Conservation (phyloP, 1,140 invertebrate genomes). For the Popillia japonica region DNA sequence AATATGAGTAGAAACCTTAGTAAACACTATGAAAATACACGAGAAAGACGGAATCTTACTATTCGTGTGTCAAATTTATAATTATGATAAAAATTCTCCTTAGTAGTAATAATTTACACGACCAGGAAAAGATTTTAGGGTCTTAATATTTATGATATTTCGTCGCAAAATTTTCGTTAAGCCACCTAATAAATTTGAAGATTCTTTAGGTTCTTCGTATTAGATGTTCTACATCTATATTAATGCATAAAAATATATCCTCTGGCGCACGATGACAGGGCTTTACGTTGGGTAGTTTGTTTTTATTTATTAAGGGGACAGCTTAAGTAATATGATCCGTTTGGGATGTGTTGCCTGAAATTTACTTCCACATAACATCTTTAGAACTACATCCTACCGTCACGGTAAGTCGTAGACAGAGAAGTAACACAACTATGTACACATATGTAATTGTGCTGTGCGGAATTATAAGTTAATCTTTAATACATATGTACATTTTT, state of each 20-base stretch:
- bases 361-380: neutral
- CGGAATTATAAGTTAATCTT: no score
- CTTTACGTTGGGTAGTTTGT: conserved; percentile 27
- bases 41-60: no score
- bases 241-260: neutral
- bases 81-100: no score
- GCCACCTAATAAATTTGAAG: neutral
- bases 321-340: conserved; percentile 19
- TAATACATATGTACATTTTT: no score
- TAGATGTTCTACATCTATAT: conserved; percentile 10
- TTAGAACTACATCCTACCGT: neutral
- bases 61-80: no score
- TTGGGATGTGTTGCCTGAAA: neutral
- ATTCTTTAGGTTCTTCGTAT: neutral
- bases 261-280: conserved; percentile 22
- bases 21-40: no score
- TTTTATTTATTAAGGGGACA: conserved; percentile 32
- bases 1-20: no score
- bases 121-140: no score
- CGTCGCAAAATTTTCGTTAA: neutral
- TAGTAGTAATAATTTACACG: no score
- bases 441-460: no score
- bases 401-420: no score
- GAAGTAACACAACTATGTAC: no score
- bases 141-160: conserved; percentile 13